Conservation (phyloP, 2,113 vertebrate species). For the Heterocephalus glaber region DNA sequence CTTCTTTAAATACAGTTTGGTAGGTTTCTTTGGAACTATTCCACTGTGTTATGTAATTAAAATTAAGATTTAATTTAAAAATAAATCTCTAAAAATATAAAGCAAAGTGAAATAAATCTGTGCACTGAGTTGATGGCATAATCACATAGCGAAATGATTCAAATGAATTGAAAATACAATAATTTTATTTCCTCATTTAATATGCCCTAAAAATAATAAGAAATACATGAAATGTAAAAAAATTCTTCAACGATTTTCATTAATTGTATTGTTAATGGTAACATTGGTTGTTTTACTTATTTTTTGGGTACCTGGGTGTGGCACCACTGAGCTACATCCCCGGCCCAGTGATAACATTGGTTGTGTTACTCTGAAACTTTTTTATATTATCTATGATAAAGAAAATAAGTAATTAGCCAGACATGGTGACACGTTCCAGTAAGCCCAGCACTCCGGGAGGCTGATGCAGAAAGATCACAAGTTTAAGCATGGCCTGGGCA, state of each 20-base stretch:
- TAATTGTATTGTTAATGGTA: slow-evolving; percentile 6
- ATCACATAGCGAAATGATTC: not conserved
- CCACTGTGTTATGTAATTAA: not conserved
- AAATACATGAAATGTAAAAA: slow-evolving; percentile 27
- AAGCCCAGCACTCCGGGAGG: no score
- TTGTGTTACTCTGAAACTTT: slow-evolving; percentile 22
- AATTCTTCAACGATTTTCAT: not conserved
- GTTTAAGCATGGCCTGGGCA: no score
- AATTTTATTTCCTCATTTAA: not conserved
- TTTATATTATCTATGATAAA: not conserved
- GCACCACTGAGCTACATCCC: no score
- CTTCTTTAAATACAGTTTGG: not conserved
- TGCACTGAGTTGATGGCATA: not conserved
- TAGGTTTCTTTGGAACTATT: not conserved
- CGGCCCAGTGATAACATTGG: not conserved
- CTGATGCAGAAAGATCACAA: no score
- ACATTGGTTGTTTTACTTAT: not conserved
- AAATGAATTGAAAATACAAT: not conserved
- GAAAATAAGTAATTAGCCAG: not conserved
- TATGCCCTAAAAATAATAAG: not conserved
- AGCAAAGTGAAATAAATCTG: slow-evolving; percentile 36
- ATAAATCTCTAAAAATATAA: not conserved
- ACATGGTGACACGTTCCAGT: not conserved
- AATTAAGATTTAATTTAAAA: slow-evolving; percentile 29
- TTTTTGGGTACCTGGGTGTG: no score